Base-by-base conservation (phyloP, 2,797 vertebrate genomes). In the Melopsittacus undulatus region DNA sequence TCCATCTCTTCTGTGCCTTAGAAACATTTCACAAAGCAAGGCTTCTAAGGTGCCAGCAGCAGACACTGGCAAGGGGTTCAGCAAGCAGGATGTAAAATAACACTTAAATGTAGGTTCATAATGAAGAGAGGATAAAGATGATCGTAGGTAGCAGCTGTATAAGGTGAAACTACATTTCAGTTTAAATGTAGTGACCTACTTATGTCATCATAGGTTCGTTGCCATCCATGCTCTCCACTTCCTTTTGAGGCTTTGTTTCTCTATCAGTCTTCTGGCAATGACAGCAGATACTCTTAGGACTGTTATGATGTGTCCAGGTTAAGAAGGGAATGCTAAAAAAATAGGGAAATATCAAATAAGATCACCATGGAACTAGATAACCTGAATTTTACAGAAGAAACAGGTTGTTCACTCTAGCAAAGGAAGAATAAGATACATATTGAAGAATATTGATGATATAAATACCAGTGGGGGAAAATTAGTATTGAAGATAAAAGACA, bases 31-130 rank as follows among this genome's bases (percentile, higher is more conserved):
- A 88, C 29, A 77, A 95, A 97, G 87, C 48, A 74, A 94, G 87
- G 74, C 46, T 95, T 75, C 92, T 94, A 74, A 94, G 90, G 54
- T 96, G 89, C 80, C 93, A 96, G 92, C 72, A 95, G 92, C 94
- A 89, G 82, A 52, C 87, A 34, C 76, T 94, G 81, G 61, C 79
- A 96, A 94, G 57, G 43, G 73, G 27, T 90, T 95, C 95, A 96
- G 82, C 74, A 94, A 78, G 45, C 80, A 95, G 61, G 9, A 26
- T 90, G 52, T 90, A 92, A 95, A 97, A 96, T 97, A 95, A 91
- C 84, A 91, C 54, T 95, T 90, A 89, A 85, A 96, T 75, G 26
- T 83, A 81, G 97, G 96, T 96, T 76, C 93, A 94, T 70, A 97
- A 92, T 91, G 89, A 87, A 95, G 92, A 79, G 94, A 57, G 85